A percentile compares a stretch with the other conserved stretches of the same genome.
phyloP scores from a whole-genome alignment of 2,113 vertebrate species.

The Nothoprocta perdicaria region DNA sequence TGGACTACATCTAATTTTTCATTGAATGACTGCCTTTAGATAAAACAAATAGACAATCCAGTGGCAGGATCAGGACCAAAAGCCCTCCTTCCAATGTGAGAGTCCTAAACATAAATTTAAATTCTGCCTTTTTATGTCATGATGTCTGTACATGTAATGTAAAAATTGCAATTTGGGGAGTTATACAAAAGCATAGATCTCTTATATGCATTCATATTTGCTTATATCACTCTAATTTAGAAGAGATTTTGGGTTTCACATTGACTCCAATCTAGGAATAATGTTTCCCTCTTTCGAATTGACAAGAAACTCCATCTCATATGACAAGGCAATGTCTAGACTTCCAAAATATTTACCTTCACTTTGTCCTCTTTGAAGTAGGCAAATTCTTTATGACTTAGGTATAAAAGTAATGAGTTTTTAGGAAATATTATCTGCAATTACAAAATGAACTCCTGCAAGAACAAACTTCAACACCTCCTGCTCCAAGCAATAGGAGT shows the following conservation, averaged over 20 bases:
- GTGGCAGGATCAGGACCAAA: background rate
- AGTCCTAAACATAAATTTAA: background rate
- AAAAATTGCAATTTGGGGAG: background rate
- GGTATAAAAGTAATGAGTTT: background rate
- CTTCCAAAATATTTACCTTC: background rate
- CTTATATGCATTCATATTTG: background rate
- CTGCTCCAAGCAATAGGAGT: accelerated
- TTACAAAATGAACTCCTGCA: background rate
- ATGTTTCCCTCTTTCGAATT: background rate
- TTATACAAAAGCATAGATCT: background rate
- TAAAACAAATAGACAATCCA: background rate
- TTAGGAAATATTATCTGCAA: background rate
- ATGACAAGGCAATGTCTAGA: background rate
- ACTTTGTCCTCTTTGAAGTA: background rate
- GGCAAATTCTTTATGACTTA: background rate
- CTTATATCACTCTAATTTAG: background rate
- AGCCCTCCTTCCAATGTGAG: background rate
- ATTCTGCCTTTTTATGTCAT: background rate
- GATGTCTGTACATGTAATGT: background rate
- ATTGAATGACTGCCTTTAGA: too few relatives aligned
- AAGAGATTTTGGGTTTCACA: background rate
- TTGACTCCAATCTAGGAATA: background rate
- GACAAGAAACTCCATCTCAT: too few relatives aligned
- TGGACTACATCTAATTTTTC: background rate
- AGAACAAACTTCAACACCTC: background rate